Evolutionary conservation across 2,888 invertebrate species (phyloP), one percentile per base, ranked within the genome.

Genomic region (Raillietiella orientalis): DNA sequence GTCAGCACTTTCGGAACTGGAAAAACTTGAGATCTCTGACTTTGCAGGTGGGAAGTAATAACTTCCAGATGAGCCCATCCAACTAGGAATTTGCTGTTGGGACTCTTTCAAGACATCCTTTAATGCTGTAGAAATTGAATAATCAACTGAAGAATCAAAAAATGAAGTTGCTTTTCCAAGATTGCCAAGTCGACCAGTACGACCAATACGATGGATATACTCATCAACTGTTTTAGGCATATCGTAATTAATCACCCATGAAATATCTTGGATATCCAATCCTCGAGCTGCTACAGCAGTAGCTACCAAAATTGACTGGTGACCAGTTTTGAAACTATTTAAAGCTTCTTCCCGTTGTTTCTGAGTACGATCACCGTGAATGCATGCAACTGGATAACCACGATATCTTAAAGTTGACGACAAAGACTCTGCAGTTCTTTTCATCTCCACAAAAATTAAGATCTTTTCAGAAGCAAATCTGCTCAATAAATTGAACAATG

Each of bases 271-370:
- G 16, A 87, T 39, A 62, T 63, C 71, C 2, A 90, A 49, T 1
- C 93, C 93, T 28, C 93, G 53, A 0, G 87, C 75, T 1, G 84
- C 84, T 1, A 93, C 87, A 1, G 77, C 74, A 0, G 93, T 93
- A 2, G 90, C 90, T 2, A 96, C 77, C 2, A 96, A 50, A 20
- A 90, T 63, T 24, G 59, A 58, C 41, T 67, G 63, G 9, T 46
- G 49, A 1, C 77, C 77, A 10, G 46, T 51, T 41, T 66, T 69
- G 46, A 96, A 90, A 41, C 79, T 72, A 1, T 39, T 25, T n/a
- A 72, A 40, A 0, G 67, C 67, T 32, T 55, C 48, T 38, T 71
- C 70, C n/a, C 72, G 49, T 41, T 70, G 62, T 21, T 58, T 42
- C 38, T 74, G 71, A 1, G 57, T 42, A 5, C 70, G 50, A 38